Base-by-base conservation (phyloP, 2,797 vertebrate genomes). In the Monodelphis domestica region DNA sequence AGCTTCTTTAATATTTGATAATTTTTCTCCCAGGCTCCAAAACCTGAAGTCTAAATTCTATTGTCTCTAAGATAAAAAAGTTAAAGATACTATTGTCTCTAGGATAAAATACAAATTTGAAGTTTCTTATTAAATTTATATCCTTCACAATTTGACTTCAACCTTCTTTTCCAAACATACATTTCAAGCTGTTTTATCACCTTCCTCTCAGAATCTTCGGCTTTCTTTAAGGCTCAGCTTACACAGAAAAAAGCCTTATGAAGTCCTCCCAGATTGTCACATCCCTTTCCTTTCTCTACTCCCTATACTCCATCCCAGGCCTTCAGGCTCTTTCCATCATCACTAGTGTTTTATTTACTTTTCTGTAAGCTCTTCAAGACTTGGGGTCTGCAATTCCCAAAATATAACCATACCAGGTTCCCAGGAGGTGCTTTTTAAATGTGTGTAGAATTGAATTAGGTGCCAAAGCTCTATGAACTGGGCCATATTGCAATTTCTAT, bases 71-170 rank as follows among this genome's bases (percentile, higher is more conserved):
- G n/a, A n/a, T n/a, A n/a, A n/a, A n/a, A n/a, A n/a, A n/a, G n/a
- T n/a, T n/a, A n/a, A 54, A 55, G 54, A 90, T 54, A 33, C 87
- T 24, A 89, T 87, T 88, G 54, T n/a, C 59, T 90, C 5, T 4
- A 57, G 78, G 26, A 89, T 89, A 90, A 90, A 30, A 56, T 93
- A 30, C 51, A 87, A 56, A 30, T 91, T 91, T 93, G 51, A 54
- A 91, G 38, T 90, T 56, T 94, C 33, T n/a, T 38, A 21, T 38
- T n/a, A n/a, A n/a, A n/a, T 70, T 38, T 70, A 70, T 53, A 78
- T 10, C 91, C 24, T 91, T 90, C 30, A 91, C 29, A 84, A 63
- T 89, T 28, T 55, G 91, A 88, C 51, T 51, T 88, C 33, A 38
- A 15, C 52, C 33, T 70, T 89, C n/a, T 93, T 92, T 54, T 38